A percentile compares a stretch with the other conserved stretches of the same genome.
phyloP scores from a whole-genome alignment of 2,797 vertebrate species.

The Ctenochaetus hawaiiensis region DNA sequence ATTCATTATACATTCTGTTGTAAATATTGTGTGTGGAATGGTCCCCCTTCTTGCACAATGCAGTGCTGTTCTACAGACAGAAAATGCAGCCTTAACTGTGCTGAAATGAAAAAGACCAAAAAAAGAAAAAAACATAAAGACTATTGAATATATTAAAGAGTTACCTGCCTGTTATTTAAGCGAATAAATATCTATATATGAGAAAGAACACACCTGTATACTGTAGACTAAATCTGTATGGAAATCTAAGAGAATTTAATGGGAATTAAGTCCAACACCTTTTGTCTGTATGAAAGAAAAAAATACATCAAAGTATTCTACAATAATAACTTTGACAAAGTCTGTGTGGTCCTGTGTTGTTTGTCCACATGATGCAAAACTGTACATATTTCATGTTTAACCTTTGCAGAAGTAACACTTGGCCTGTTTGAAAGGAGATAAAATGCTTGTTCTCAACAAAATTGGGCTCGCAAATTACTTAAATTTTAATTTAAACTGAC shows the following conservation, averaged over 20 bases:
- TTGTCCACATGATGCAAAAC: constrained; percentile 68
- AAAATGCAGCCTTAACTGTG: constrained; percentile 83
- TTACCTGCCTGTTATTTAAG: constrained; percentile 94
- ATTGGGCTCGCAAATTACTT: neutral
- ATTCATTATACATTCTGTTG: constrained; percentile 77
- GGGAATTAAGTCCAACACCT: constrained; percentile 91
- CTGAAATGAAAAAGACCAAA: constrained; percentile 80
- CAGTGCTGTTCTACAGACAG: constrained; percentile 79
- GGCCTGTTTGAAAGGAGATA: neutral
- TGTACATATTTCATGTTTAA: neutral
- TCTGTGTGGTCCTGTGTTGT: constrained; percentile 84
- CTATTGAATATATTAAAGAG: constrained; percentile 91
- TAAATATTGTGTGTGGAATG: constrained; percentile 75
- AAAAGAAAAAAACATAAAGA: constrained; percentile 80
- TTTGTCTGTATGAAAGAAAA: constrained; percentile 92
- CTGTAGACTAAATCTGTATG: constrained; percentile 92
- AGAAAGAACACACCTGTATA: constrained; percentile 92
- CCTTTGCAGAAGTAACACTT: neutral
- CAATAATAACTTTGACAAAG: constrained; percentile 91
- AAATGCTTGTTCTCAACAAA: neutral
- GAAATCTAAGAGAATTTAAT: constrained; percentile 90
- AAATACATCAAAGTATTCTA: constrained; percentile 89
- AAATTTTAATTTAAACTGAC: neutral
- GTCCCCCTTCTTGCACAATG: constrained; percentile 70
- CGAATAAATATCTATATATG: constrained; percentile 89